These are phyloP conservation scores for Anthopleura xanthogrammica DNA, from an alignment of 92 coral and sea anemone species.

Conservation along the genomic window DNA sequence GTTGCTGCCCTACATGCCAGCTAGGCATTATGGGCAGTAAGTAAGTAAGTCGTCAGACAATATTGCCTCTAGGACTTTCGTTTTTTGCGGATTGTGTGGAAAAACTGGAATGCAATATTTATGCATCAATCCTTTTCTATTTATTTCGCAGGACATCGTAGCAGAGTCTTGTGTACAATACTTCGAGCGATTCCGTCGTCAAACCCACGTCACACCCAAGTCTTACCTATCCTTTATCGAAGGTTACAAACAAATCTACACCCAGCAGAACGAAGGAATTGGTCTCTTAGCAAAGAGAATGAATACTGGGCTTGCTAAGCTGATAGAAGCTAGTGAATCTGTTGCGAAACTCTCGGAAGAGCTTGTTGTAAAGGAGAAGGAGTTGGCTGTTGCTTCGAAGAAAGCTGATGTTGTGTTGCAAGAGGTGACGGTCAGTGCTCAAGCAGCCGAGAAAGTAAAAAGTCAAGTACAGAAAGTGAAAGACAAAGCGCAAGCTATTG, in stretches of 20 bases:
- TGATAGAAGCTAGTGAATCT: slow-evolving; percentile 96
- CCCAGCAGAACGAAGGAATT: slow-evolving; percentile 80
- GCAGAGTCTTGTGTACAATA: slow-evolving; percentile 92
- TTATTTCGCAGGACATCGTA: slow-evolving; percentile 72
- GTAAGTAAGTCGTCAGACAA: too few relatives aligned
- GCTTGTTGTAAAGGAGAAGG: slow-evolving; percentile 93
- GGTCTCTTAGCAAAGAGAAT: slow-evolving; percentile 83
- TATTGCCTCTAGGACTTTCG: background rate
- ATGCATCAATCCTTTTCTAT: too few relatives aligned
- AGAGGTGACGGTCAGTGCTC: slow-evolving; percentile 96
- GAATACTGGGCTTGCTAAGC: slow-evolving; percentile 95
- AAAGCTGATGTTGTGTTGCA: slow-evolving; percentile 96
- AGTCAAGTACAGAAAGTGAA: slow-evolving; percentile 99
- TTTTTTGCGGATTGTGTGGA: background rate
- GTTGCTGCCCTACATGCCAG: too few relatives aligned
- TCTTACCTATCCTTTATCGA: slow-evolving; percentile 90
- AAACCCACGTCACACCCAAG: slow-evolving; percentile 99
- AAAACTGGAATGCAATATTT: background rate
- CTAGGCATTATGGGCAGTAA: too few relatives aligned
- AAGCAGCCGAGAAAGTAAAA: slow-evolving; percentile 97
- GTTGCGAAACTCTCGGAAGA: slow-evolving; percentile 97
- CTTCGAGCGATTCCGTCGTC: slow-evolving; percentile 97
- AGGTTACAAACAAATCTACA: slow-evolving; percentile 92
- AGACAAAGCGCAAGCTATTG: slow-evolving; percentile 99
- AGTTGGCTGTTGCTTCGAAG: slow-evolving; percentile 95